Evolutionary conservation across 2,113 vertebrate species (phyloP), one percentile per base, ranked within the genome.

Genomic region (Scophthalmus maximus): DNA sequence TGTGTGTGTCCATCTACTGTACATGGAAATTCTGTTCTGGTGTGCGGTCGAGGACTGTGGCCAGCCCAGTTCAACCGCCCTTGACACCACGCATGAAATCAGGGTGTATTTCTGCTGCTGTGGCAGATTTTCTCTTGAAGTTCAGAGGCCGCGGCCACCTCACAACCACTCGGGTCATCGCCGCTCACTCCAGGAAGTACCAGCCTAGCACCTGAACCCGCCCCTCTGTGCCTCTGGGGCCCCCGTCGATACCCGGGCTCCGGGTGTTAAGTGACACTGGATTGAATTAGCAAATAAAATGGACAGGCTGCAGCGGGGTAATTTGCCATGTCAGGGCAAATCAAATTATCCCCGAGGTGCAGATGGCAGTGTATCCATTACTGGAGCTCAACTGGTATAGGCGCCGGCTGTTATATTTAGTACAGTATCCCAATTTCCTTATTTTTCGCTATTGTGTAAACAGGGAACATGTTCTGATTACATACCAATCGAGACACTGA

Each of bases 271-370:
- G 75, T 88, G 88, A 78, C 80, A 84, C 38, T 10, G 51, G 73
- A 88, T 82, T 85, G 70, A 83, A 87, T 91, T 84, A 87, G 79
- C 66, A 79, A 82, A 88, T 82, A 84, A 84, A 84, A 79, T 76
- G 88, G 86, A 83, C 71, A 76, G 76, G 78, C 78, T 78, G 81
- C 51, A 56, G 68, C 65, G 36, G 49, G 73, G 66, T 87, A 91
- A 91, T 91, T 87, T 81, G 89, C 49, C 85, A 85, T 87, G 87
- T 89, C 83, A 78, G 74, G 55, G 58, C 64, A 89, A 91, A 92
- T 91, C 76, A 62, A 81, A 90, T 90, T 78, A 90, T 78, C 57
- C 68, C 63, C n/a, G 78, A 83, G 81, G 87, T 89, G 86, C 84
- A 87, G 84, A 89, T 87, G 86, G 83, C 81, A 59, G 78, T 72